phyloP scores from a whole-genome alignment of 2,113 vertebrate species.

The Lipophrys pholis region DNA sequence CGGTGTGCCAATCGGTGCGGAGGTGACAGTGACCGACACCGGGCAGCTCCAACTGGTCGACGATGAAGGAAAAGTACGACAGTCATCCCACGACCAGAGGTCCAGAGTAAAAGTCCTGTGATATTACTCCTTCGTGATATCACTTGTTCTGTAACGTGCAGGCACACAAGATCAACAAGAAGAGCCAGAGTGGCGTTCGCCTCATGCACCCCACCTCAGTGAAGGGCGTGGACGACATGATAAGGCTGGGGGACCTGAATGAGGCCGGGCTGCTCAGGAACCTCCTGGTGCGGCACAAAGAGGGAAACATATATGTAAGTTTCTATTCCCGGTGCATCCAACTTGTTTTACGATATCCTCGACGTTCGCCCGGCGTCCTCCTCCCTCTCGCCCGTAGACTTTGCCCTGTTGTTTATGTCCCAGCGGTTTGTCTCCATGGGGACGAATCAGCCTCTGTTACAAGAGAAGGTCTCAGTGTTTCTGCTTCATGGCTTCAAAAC shows the following conservation, averaged over 20 bases:
- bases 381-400: conserved; percentile 64
- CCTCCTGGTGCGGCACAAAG: conserved; percentile 92
- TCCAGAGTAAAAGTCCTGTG: too few species aligned
- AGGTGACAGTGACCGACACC: conserved; percentile 86
- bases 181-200: conserved; percentile 77
- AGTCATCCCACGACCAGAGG: too few species aligned
- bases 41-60: conserved; percentile 90
- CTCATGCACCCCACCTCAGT: conserved; percentile 92
- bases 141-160: conserved; percentile 59
- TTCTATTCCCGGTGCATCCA: conserved; percentile 2
- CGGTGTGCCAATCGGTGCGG: conserved; percentile 88
- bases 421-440: conserved; percentile 71
- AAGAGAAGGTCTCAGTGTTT: conserved; percentile 44
- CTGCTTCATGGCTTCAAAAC: conserved; percentile 28
- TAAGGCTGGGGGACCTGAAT: conserved; percentile 90
- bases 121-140: too few species aligned
- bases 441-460: conserved; percentile 62
- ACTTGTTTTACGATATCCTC: conserved; percentile 60
- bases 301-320: conserved; percentile 94
- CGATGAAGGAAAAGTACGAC: conserved; percentile 93
- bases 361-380: conserved; percentile 38
- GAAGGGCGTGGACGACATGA: conserved; percentile 96
- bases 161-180: conserved; percentile 89
- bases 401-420: conserved; percentile 73
- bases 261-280: conserved; percentile 96